phyloP scores from a whole-genome alignment of 2,113 vertebrate species.

The Xiphophorus couchianus region DNA sequence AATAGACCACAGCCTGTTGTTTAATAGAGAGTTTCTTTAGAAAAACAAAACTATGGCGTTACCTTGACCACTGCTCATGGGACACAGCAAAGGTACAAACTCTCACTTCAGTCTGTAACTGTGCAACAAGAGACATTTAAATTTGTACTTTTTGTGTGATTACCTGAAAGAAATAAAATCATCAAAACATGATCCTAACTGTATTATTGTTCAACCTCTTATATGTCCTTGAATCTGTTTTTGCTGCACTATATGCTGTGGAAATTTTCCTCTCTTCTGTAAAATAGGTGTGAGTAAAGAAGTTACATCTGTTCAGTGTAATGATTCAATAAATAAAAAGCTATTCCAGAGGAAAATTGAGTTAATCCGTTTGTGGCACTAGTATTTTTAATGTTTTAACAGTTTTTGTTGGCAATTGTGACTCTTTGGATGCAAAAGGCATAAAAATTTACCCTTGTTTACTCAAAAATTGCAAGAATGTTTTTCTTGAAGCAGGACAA shows the following conservation, averaged over 20 bases:
- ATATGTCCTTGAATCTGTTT: conserved; percentile 1
- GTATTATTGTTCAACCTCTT: neutral
- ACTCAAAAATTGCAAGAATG: neutral
- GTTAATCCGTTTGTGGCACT: neutral
- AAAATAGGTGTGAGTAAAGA: neutral
- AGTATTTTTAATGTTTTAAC: neutral
- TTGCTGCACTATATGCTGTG: neutral
- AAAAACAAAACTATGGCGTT: conserved; percentile 14
- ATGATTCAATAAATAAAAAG: neutral
- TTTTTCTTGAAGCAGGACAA: neutral
- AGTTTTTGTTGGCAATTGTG: neutral
- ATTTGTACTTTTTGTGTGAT: neutral
- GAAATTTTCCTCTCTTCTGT: neutral
- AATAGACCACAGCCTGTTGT: conserved; percentile 48
- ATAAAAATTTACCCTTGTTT: neutral
- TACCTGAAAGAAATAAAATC: conserved; percentile 18
- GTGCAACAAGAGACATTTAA: conserved; percentile 5
- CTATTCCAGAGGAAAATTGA: neutral
- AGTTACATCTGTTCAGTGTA: neutral
- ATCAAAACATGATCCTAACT: no score
- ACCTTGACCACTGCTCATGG: conserved; percentile 30
- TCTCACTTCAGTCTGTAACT: neutral
- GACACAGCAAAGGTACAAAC: neutral
- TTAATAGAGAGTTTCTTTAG: conserved; percentile 48
- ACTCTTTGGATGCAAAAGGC: neutral